These are phyloP conservation scores for Morelia viridis DNA, from an alignment of 2,797 vertebrate genomes.

Conservation along the genomic window DNA sequence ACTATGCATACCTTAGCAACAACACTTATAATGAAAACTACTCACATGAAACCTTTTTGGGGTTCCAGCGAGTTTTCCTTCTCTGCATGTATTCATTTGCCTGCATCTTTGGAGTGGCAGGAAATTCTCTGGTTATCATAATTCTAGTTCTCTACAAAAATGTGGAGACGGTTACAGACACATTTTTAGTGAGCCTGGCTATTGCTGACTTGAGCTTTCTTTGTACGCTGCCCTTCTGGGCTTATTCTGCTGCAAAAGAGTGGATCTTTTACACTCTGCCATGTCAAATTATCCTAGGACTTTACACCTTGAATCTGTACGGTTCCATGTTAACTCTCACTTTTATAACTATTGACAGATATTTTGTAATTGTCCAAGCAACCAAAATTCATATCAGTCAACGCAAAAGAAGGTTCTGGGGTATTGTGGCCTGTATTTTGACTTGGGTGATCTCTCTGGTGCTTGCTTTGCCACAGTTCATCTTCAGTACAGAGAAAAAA, in stretches of 20 bases:
- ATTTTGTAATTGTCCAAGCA: constrained; percentile 63
- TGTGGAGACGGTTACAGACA: constrained; percentile 58
- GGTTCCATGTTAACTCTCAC: constrained; percentile 69
- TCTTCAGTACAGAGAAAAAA: constrained; percentile 2
- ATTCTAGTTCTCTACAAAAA: constrained; percentile 65
- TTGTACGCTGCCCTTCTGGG: constrained; percentile 69
- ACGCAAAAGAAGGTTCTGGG: constrained; percentile 36
- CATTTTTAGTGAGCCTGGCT: constrained; percentile 69
- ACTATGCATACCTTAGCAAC: constrained; percentile 12
- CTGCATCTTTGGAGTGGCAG: constrained; percentile 62
- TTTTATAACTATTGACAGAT: constrained; percentile 66
- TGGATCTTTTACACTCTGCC: constrained; percentile 59
- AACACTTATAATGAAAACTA: not conserved
- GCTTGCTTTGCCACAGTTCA: constrained; percentile 62
- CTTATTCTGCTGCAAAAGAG: constrained; percentile 46
- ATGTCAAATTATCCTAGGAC: constrained; percentile 53
- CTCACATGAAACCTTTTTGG: constrained; percentile 20
- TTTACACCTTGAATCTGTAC: constrained; percentile 69
- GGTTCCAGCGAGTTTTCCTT: constrained; percentile 58
- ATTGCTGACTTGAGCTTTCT: constrained; percentile 69
- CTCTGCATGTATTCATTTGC: constrained; percentile 56
- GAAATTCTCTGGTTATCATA: constrained; percentile 65
- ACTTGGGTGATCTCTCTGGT: constrained; percentile 59
- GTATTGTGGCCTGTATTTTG: constrained; percentile 47
- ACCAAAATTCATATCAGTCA: constrained; percentile 58